Evolutionary conservation across 2,797 vertebrate species (phyloP), one percentile per base, ranked within the genome.

Genomic region (Hypotaenidia philippensis): DNA sequence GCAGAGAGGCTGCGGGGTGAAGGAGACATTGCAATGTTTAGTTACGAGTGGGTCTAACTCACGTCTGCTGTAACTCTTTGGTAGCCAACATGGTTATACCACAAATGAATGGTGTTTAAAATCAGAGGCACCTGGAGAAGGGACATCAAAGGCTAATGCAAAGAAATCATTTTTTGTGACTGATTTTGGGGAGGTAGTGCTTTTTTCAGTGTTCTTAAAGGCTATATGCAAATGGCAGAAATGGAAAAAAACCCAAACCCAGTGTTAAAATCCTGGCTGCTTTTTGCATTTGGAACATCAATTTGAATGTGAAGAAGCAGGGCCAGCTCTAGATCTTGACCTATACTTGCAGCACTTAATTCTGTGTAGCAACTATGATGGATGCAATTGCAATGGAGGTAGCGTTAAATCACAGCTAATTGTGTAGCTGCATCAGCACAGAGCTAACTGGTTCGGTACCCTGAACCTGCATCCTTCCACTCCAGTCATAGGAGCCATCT

Each of bases 401-500:
- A 70, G 57, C 65, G 53, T 64, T 94, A 87, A 91, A 90, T 91
- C 91, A 88, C 8, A 2, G 57, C 65, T 87, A 77, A 87, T 89
- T 53, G 69, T 75, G 91, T 41, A 88, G 85, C 89, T 88, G 89
- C 82, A 81, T 94, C 85, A 90, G 85, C 87, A 88, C 79, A 41
- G 76, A 87, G 76, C 68, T 94, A 86, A 86, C 94, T 91, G 85
- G 79, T 89, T 81, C 61, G 68, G 44, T 91, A 81, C 81, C 91
- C 47, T 49, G 47, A 49, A 25, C 47, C 47, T 49, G 47, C 13
- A 26, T 9, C 47, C 47, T 49, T 49, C 47, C 47, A 49, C 23
- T 49, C 25, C 47, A 49, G 47, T 49, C 23, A 49, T 14, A 49
- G 47, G 13, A 49, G 47, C 47, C 47, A 26, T 49, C 47, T 13